Evolutionary conservation across 2,113 vertebrate genomes (phyloP).

Genomic region (Macrotis lagotis): DNA sequence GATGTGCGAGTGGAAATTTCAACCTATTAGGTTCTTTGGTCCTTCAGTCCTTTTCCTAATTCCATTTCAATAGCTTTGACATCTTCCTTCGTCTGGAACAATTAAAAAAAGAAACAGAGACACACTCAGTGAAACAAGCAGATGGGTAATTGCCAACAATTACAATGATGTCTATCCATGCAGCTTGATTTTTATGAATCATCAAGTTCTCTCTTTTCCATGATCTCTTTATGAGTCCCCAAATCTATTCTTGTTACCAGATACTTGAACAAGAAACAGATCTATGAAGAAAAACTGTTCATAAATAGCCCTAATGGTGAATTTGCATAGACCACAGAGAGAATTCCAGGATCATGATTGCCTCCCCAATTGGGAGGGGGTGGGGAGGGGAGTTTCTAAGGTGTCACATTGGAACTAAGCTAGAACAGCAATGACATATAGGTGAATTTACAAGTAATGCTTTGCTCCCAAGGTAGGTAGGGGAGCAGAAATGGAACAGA

Average conservation of each 20-base stretch:
- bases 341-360: neutral
- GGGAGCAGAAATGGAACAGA: neutral
- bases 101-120: slow-evolving; percentile 28
- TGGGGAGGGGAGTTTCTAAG: neutral
- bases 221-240: neutral
- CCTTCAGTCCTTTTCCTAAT: slow-evolving; percentile 26
- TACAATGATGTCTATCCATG: neutral
- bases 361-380: neutral
- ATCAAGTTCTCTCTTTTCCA: neutral
- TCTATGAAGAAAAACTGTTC: neutral
- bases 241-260: neutral
- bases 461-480: neutral
- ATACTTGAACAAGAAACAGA: neutral
- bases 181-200: neutral
- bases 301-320: neutral
- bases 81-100: slow-evolving; percentile 75
- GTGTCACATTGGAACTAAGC: neutral
- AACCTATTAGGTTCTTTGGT: neutral
- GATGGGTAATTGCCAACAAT: neutral
- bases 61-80: slow-evolving; percentile 58
- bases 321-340: neutral
- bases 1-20: neutral
- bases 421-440: neutral
- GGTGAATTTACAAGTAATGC: neutral
- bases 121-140: neutral